phyloP scores from a whole-genome alignment of 2,888 invertebrate species.

The Eupsilia transversa region DNA sequence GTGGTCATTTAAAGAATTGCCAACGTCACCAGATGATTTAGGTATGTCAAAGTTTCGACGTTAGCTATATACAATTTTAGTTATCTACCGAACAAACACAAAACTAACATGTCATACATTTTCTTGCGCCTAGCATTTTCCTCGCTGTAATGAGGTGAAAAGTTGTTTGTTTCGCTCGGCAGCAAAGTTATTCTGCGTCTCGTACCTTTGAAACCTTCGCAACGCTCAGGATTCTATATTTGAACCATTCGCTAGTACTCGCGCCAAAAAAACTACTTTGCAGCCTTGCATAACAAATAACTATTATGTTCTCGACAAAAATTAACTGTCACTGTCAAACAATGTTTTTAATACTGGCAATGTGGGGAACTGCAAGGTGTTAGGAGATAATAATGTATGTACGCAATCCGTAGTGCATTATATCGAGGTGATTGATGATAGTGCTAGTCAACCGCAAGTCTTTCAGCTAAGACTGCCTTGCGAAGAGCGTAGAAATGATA shows the following conservation, averaged over 20 bases:
- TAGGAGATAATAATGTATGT: conserved; percentile 18
- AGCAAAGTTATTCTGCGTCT: too few species aligned
- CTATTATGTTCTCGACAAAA: background rate
- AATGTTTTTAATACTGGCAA: conserved; percentile 1
- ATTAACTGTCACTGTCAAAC: conserved; percentile 24
- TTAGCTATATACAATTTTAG: background rate
- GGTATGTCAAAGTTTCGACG: background rate
- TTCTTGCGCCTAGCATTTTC: too few species aligned
- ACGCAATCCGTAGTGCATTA: conserved; percentile 24
- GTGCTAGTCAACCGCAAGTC: conserved; percentile 39
- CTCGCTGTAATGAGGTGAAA: too few species aligned
- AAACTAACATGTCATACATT: background rate
- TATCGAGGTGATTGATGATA: conserved; percentile 41
- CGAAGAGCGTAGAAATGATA: conserved; percentile 21
- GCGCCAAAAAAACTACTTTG: too few species aligned
- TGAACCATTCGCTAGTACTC: too few species aligned
- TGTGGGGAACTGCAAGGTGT: background rate
- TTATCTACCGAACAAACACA: background rate
- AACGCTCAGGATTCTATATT: too few species aligned
- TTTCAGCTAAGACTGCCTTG: background rate
- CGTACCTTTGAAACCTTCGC: too few species aligned
- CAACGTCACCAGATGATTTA: background rate
- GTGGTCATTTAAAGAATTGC: too few species aligned
- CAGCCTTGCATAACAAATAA: too few species aligned
- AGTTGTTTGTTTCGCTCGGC: too few species aligned